Base-by-base conservation (phyloP, 2,888 invertebrate species). In the Ochropacha duplaris region DNA sequence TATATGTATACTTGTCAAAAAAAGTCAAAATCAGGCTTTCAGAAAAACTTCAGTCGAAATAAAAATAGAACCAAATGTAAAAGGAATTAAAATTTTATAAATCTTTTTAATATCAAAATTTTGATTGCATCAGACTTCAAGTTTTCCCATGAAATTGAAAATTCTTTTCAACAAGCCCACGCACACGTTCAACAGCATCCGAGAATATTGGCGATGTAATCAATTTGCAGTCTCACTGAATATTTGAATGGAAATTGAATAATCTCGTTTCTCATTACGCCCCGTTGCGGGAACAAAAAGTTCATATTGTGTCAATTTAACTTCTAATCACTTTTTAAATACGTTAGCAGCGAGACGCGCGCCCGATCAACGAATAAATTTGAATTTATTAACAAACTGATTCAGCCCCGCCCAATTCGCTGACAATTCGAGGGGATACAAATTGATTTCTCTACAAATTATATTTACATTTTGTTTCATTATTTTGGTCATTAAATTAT, bases 241-340 rank as follows among this genome's bases (percentile, higher is more conserved):
- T 72, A 81, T 83, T 78, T 78, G 72, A 74, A 79, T 78, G 79
- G 77, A 90, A 90, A 92, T 90, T 88, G 84, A 87, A 90, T 91
- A 88, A 90, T 88, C 84, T 80, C 75, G 81, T 83, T 86, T 85
- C 81, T 85, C 83, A 90, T 90, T 88, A 89, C 81, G 76, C 71
- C 67, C 64, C 75, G 76, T 64, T 71, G 77, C 74, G 75, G 78
- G 79, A 78, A 90, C 88, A 92, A 91, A 92, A 92, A 92, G 86
- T 91, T 90, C 90, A 86, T 91, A 91, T 90, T 92, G 91, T 92
- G 91, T 90, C 92, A 92, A 92, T 92, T 88, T 87, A 87, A 92
- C 84, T 90, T 91, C 87, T 92, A 92, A 92, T 91, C 90, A 90
- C 90, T 92, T 92, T 92, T 91, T 91, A 92, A 92, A 91, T 86